Evolutionary conservation across 1,140 invertebrate species (phyloP), one percentile per base, ranked within the genome.

Genomic region (Platyscapa corneri): DNA sequence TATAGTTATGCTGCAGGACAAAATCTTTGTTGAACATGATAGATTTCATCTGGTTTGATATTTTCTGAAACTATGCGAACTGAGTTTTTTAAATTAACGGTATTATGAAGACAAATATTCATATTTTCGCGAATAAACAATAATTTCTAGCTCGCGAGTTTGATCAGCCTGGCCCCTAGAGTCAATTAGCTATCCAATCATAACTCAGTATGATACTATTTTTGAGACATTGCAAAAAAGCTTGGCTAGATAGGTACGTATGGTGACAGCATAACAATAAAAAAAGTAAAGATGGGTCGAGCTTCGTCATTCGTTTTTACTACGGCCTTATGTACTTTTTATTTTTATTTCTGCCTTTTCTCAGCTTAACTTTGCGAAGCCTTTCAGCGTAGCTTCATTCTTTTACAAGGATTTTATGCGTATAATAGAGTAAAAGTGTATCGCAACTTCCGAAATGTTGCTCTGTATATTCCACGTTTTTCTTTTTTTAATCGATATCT

Each of bases 211-310:
- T 70, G n/a, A 70, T 70, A 70, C n/a, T 70, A 70, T 70, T 70
- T 70, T 70, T 34, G 34, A 70, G 67, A 37, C 23, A 30, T 34
- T 16, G 32, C 18, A 34, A 37, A 23, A 37, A 37, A 70, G 67
- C 18, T 34, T 32, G 34, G 67, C 20, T 10, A 37, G 67, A n/a
- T 74, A 74, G 70, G 27, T 42, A 23, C 27, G 37, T 74, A 74
- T 42, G 37, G 70, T 74, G 70, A 74, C 70, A 70, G 67, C 32
- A n/a, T 42, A 74, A 74, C 23, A 74, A 74, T 74, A 74, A 74
- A n/a, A n/a, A n/a, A 74, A 42, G 2, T 42, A 39, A 74, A 74
- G 70, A 74, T 27, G 70, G 37, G 37, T 74, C 70, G 37, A 39
- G 37, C 30, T 42, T 42, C 27, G 37, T 32, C 70, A 74, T 74